Conservation (phyloP, 1,140 invertebrate genomes). For the Drosophila subpulchrella region DNA sequence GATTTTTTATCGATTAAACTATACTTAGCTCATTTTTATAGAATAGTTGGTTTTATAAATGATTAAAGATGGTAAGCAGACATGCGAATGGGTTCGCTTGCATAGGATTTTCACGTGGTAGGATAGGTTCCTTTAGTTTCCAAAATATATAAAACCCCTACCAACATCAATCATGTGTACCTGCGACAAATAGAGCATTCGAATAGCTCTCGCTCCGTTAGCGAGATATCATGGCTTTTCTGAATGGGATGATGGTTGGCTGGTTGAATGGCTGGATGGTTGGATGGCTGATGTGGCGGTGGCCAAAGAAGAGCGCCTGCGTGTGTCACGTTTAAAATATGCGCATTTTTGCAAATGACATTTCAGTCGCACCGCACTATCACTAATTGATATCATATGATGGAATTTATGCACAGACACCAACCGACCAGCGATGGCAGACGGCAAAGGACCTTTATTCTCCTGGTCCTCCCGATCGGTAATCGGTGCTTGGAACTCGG, state of each 20-base stretch:
- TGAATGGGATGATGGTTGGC: constrained; percentile 30
- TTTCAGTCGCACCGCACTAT: constrained; percentile 80
- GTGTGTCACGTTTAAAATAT: constrained; percentile 77
- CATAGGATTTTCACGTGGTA: neutral
- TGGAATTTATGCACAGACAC: constrained; percentile 79
- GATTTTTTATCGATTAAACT: too few species aligned
- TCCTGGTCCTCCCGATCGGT: constrained; percentile 38
- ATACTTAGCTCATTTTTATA: too few species aligned
- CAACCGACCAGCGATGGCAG: constrained; percentile 9
- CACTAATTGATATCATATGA: constrained; percentile 82
- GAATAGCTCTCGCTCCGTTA: constrained; percentile 45
- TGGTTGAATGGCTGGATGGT: constrained; percentile 9
- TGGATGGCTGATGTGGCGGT: constrained; percentile 11
- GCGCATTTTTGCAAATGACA: constrained; percentile 80
- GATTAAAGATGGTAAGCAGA: too few species aligned
- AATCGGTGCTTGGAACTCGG: constrained; percentile 62
- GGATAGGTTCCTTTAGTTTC: too few species aligned
- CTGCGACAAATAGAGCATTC: constrained; percentile 27
- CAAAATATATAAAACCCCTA: neutral
- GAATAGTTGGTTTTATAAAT: too few species aligned
- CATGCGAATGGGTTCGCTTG: too few species aligned
- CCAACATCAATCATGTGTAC: neutral
- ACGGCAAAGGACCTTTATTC: constrained; percentile 7
- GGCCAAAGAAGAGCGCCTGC: constrained; percentile 8
- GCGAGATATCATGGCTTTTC: constrained; percentile 52